Base-by-base conservation (phyloP, 2,888 invertebrate species). In the Psylliodes chrysocephalus region DNA sequence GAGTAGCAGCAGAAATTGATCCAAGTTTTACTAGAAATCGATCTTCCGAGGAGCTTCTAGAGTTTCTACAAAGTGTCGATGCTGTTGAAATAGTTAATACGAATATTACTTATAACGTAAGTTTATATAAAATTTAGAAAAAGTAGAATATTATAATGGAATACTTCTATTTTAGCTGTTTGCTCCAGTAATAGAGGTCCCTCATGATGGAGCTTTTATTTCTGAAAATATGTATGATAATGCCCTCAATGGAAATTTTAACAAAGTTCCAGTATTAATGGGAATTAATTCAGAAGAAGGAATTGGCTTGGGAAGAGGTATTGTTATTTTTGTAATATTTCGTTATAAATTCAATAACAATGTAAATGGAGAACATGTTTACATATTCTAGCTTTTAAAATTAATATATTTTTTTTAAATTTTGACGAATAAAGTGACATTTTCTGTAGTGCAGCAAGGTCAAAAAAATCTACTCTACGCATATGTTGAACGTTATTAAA, bases 1-100 rank as follows among this genome's bases (percentile, higher is more conserved):
- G 66, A 28, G 60, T 73, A 17, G 73, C 72, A 46, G 54, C 56
- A 2, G 61, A 64, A 33, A 71, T 72, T 12, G 63, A 71, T 56
- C 47, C 64, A 15, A 57, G 30, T 12, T 67, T 67, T 19, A 52
- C 62, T n/a, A 65, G 60, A 14, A 55, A 64, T 42, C 64, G 53
- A 17, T 64, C 65, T 4, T 67, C 60, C 4, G 28, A 63, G 14
- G 65, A 66, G 47, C 54, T 73, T 2, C 40, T 67, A n/a, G 59
- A 66, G 1, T 71, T 68, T 33, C 38, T 73, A 49, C 65, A 55
- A 17, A 55, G 17, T n/a, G 67, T 60, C 2, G 42, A 60, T 17
- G 64, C 63, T 18, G 33, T 25, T 40, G 53, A 28, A 5, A 69
- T 69, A 19, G 60, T 60, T 17, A 47, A 52, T 7, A 61, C 65